Evolutionary conservation across 2,888 invertebrate genomes (phyloP), one percentile per base, ranked within the genome.

Genomic region (Macrosoma leucophasiata): DNA sequence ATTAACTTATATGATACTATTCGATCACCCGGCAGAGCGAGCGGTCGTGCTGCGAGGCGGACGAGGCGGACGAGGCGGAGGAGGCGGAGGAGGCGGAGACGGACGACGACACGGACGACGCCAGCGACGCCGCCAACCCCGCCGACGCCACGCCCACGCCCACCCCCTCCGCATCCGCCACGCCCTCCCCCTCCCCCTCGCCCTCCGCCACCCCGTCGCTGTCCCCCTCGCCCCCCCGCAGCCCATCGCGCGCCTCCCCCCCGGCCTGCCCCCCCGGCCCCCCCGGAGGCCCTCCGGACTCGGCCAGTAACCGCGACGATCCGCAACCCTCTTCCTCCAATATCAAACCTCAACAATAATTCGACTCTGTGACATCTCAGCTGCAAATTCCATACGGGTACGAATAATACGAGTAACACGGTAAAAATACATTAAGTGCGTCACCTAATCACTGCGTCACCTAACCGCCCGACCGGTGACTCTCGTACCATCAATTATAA

Each of bases 31-130:
- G 24, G 13, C 36, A 40, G 37, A 40, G 35, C 36, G 47, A 37
- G 30, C 40, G 39, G 39, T 33, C 43, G 31, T 34, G 30, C 33
- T 41, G 41, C 39, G 43, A 50, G 44, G 47, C 39, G 27, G 43
- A 44, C 33, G 43, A 38, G 34, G 29, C 29, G 13, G 36, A 34
- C 29, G 50, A 42, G 30, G 48, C 33, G 28, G 36, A 34, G 17
- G 41, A 31, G 33, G 25, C 33, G 18, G 37, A n/a, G 25, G 26
- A 7, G 37, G 32, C 19, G 25, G 33, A 34, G 12, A 20, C 24
- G 26, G 36, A 27, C 14, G 30, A 38, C 24, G 36, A 22, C 32
- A 36, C 13, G 29, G 30, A 29, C 31, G 14, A 11, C 22, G 21
- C 18, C n/a, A 12, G 8, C 17, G 21, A 19, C 25, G 19, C 37